Evolutionary conservation across 2,888 invertebrate genomes (phyloP).

Genomic region (Ctenicera cuprea): DNA sequence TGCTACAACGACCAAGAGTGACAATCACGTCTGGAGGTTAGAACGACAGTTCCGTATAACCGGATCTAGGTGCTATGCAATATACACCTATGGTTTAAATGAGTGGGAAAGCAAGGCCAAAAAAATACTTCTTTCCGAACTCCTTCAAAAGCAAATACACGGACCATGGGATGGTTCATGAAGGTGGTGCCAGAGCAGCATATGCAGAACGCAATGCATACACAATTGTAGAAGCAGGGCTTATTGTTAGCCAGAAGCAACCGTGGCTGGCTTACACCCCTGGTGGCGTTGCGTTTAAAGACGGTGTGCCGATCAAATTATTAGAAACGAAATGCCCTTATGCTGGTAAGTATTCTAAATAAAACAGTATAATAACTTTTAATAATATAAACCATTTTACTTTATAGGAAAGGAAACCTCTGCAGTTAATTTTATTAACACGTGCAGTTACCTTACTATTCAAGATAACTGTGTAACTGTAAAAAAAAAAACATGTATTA

Average conservation of each 20-base stretch:
- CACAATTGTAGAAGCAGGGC: not conserved
- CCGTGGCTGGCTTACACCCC: slow-evolving; percentile 9
- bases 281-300: slow-evolving; percentile 7
- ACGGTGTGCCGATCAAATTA: not conserved
- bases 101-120: not conserved
- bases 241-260: not conserved
- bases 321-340: slow-evolving; percentile 16
- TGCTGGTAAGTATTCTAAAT: not conserved
- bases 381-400: not conserved
- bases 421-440: not conserved
- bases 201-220: not conserved
- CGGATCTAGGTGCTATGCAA: not conserved
- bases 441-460: not conserved
- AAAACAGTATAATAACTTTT: not conserved
- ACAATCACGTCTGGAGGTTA: too few relatives aligned
- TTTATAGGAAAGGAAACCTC: not conserved
- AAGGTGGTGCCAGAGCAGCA: not conserved
- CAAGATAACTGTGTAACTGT: too few relatives aligned
- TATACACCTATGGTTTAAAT: not conserved
- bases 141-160: not conserved
- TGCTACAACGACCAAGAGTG: too few relatives aligned
- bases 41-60: not conserved
- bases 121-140: slow-evolving; percentile 7
- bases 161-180: not conserved
- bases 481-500: not conserved